Evolutionary conservation across 1,140 invertebrate genomes (phyloP), one percentile per base, ranked within the genome.

Genomic region (Battus philenor): DNA sequence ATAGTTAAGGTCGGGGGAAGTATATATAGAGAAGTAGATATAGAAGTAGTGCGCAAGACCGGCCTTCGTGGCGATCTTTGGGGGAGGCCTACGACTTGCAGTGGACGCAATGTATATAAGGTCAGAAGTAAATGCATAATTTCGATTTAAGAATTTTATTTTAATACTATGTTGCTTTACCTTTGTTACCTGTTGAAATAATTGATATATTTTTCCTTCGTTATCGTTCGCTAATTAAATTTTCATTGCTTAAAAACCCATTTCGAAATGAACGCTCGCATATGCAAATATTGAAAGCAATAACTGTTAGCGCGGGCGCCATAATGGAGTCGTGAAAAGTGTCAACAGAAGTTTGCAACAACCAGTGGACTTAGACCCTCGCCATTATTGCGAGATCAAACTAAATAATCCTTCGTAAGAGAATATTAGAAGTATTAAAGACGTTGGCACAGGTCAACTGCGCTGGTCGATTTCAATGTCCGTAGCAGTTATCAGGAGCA

Each of bases 281-380:
- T 6, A 44, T 47, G 52, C 36, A 47, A 50, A 54, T 54, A 50
- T 54, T 50, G 44, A 29, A 32, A 24, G 44, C 34, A 26, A 38
- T 17, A 24, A 31, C 47, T 49, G 50, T 50, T 56, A 56, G 43
- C 31, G 33, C 27, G 13, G 12, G 31, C 39, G 16, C 48, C 47
- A 53, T 57, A 60, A 60, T 57, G 51, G 45, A 52, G 50, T 44
- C 24, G 50, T 60, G 52, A 53, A 60, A 47, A 59, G 47, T 54
- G 58, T 61, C 58, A 61, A 50, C 54, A 45, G 54, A 47, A 49
- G 38, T 44, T 48, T 13, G 29, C 24, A 31, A 10, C 7, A 26
- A 38, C 53, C 57, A 52, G 12, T 24, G 9, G 26, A 44, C 17
- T 4, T 24, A 39, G 53, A 50, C 13, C 57, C 10, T 6, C 30